Evolutionary conservation across 2,113 vertebrate genomes (phyloP), one percentile per base, ranked within the genome.

Genomic region (Otolemur garnettii): DNA sequence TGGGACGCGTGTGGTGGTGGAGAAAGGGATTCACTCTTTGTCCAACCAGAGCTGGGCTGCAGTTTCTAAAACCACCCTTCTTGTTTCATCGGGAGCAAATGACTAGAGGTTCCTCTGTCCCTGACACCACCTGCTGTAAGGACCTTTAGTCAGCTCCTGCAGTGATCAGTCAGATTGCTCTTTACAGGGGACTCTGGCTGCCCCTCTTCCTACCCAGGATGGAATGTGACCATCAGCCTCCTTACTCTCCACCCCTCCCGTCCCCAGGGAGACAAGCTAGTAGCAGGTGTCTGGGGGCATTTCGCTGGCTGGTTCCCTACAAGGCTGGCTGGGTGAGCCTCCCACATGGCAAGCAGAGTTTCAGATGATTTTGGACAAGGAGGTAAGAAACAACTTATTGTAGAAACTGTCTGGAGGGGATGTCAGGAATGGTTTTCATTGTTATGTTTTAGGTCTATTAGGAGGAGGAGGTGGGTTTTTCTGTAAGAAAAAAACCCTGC

Each of bases 221-320:
- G n/a, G 87, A 64, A n/a, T 78, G 33, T n/a, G 75, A 24, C 30
- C 53, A 10, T n/a, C 22, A 88, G 26, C 30, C n/a, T 19, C 15
- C 30, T 45, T 17, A 0, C 45, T 21, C 50, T 92, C 42, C 50
- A 35, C 50, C 45, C 42, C 35, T 42, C 64, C 45, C 50, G 35
- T 50, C 45, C 50, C 45, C 42, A 64, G 81, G 77, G 71, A 92
- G 88, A 86, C 72, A 88, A 82, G 64, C 69, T 30, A 5, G 82
- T 19, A 82, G 85, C 96, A 97, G 96, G 90, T 95, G 89, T 84
- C 57, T 90, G 57, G 30, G n/a, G 13, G 26, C 14, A 9, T 35
- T 86, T 81, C 75, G 33, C 1, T 2, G 35, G 71, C 78, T 38
- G 5, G 22, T 62, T 15, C 33, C 42, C 0, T 21, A 38, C 38